Base-by-base conservation (phyloP, 2,113 vertebrate species). In the Ammodytes marinus region DNA sequence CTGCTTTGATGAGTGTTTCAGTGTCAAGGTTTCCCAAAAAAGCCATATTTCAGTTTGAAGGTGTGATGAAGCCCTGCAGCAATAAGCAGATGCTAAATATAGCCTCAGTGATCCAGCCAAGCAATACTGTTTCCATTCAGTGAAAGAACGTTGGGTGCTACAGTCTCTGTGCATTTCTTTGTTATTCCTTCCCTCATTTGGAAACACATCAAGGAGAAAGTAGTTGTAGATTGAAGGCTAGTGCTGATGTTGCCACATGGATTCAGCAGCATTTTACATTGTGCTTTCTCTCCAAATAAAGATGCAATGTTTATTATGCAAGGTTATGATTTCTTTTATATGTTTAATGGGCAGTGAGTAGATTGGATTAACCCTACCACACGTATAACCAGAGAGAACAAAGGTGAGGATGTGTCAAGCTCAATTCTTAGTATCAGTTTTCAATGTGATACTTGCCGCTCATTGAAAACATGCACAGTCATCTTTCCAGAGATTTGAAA, bases 21-120 rank as follows among this genome's bases (percentile, higher is more conserved):
- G 54, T 69, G 50, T 54, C 10, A 15, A 58, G 47, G 65, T 47
- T 66, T 73, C 69, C 52, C n/a, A 65, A 77, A 84, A 27, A 74
- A 73, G 45, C 47, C 77, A 75, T 80, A 67, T 69, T 82, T 88
- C 67, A 75, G 47, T 55, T 79, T 81, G 55, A 78, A 83, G 52
- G 86, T 66, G 76, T 71, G 68, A 40, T 75, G 74, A 43, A 57
- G 69, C 50, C 35, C 50, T 79, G 77, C 77, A 71, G 77, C 74
- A 87, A 80, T 80, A 80, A 87, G 72, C 74, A 49, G 19, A 45
- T 46, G 74, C 86, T 91, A 91, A 92, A 93, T 92, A 95, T 90
- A 93, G 73, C 55, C 5, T 11, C 58, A 50, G 83, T 53, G 46
- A 64, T 85, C 73, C n/a, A 52, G 79, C 83, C 84, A 92, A 90